Conservation (phyloP, 2,888 invertebrate species). For the Drosophila meridiana region DNA sequence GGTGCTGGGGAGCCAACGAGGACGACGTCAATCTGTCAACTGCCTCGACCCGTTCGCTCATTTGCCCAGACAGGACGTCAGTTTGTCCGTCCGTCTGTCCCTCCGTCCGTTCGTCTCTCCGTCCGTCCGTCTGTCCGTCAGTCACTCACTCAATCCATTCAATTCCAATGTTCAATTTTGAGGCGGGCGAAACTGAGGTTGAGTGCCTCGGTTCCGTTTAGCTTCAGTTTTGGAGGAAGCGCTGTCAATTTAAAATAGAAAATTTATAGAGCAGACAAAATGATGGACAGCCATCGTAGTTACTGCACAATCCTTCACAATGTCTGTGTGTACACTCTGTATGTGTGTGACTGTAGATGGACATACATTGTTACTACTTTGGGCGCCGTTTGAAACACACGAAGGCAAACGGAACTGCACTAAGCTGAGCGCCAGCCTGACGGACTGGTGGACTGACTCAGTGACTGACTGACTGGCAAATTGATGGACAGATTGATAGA, state of each 20-base stretch:
- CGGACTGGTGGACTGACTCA: constrained; percentile 22
- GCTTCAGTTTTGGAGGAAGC: constrained; percentile 82
- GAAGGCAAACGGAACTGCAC: constrained; percentile 48
- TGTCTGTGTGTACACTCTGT: constrained; percentile 13
- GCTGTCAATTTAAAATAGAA: constrained; percentile 84
- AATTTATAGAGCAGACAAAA: constrained; percentile 84
- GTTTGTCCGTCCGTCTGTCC: constrained; percentile 42
- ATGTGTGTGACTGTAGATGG: constrained; percentile 31
- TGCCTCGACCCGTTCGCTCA: constrained; percentile 76
- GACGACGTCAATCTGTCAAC: constrained; percentile 79
- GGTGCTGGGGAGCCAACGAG: constrained; percentile 15
- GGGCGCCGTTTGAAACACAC: constrained; percentile 36
- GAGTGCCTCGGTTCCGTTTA: constrained; percentile 75
- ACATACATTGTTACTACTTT: constrained; percentile 48
- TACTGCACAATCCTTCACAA: constrained; percentile 48
- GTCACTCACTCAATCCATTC: constrained; percentile 67
- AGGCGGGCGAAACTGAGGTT: constrained; percentile 58
- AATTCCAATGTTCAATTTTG: constrained; percentile 45
- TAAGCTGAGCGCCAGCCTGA: constrained; percentile 19
- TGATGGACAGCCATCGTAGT: constrained; percentile 84
- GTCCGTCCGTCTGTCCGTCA: constrained; percentile 38
- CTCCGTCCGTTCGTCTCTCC: constrained; percentile 12
- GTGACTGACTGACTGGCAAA: constrained; percentile 74
- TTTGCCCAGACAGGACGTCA: constrained; percentile 79
- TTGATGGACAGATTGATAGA: constrained; percentile 85